Evolutionary conservation across 2,113 vertebrate species (phyloP).

Genomic region (Limnothrissa miodon): DNA sequence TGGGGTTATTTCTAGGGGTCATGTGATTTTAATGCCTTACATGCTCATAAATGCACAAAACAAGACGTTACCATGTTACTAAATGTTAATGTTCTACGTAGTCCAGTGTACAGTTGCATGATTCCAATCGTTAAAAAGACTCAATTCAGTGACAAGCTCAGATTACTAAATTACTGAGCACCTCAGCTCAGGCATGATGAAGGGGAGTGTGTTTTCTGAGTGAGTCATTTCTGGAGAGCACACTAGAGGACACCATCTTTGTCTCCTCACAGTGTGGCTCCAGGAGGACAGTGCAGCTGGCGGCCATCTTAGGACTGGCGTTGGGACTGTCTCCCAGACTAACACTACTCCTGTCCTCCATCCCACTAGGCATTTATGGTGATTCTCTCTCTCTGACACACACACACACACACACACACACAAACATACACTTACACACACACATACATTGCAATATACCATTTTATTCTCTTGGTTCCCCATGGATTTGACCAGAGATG

Average conservation of each 20-base stretch:
- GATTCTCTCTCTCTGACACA: constrained; percentile 1
- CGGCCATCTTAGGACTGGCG: constrained; percentile 61
- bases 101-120: too few relatives aligned
- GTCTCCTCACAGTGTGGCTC: constrained; percentile 66
- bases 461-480: background rate
- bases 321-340: constrained; percentile 75
- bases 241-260: background rate
- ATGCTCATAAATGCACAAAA: too few relatives aligned
- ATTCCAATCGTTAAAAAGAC: too few relatives aligned
- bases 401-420: too few relatives aligned
- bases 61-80: too few relatives aligned
- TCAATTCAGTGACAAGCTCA: too few relatives aligned
- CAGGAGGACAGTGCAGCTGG: constrained; percentile 61
- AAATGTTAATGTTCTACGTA: too few relatives aligned
- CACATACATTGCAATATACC: background rate
- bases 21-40: too few relatives aligned
- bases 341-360: constrained; percentile 61
- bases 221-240: background rate
- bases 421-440: too few relatives aligned
- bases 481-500: background rate
- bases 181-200: too few relatives aligned
- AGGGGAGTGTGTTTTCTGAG: too few relatives aligned
- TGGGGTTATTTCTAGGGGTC: background rate
- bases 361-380: constrained; percentile 78
- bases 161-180: too few relatives aligned